These are phyloP conservation scores for Schizothorax lantsangensis DNA, from an alignment of 2,797 vertebrate species.

Conservation along the genomic window DNA sequence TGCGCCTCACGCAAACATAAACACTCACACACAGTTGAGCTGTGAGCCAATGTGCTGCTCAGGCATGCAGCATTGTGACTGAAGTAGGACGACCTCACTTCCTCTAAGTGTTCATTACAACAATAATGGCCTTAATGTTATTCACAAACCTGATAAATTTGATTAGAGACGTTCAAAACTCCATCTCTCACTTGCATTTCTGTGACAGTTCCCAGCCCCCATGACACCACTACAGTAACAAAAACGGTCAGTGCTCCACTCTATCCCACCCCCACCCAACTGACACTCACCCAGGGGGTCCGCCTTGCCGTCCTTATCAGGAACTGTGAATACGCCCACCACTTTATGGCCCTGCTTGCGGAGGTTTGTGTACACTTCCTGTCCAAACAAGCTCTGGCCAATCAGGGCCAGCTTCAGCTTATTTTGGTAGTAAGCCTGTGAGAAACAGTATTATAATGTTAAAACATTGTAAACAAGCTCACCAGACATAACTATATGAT, in stretches of 20 bases:
- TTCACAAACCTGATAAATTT: conserved; percentile 24
- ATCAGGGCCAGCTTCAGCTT: conserved; percentile 95
- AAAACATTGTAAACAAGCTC: neutral
- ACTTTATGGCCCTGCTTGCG: conserved; percentile 92
- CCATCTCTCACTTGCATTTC: neutral
- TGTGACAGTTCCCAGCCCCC: neutral
- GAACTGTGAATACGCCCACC: conserved; percentile 96
- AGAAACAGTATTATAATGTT: conserved; percentile 46
- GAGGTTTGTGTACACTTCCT: conserved; percentile 93
- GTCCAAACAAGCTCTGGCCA: conserved; percentile 97
- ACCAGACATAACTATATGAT: neutral
- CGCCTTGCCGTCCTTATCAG: conserved; percentile 95
- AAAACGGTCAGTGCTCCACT: neutral
- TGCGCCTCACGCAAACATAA: conserved; percentile 8
- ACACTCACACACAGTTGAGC: neutral
- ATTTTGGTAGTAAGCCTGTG: conserved; percentile 86
- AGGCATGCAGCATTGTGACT: conserved; percentile 11
- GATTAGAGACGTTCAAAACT: neutral
- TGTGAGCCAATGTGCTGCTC: neutral
- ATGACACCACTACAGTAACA: conserved; percentile 14
- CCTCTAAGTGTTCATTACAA: neutral
- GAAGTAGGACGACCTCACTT: conserved; percentile 1
- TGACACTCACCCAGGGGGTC: conserved; percentile 92
- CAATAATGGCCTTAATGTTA: conserved; percentile 6
- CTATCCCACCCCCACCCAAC: conserved; percentile 23